Evolutionary conservation across 30 jellyfish, hydroid and myxozoan genomes (phyloP), one percentile per base, ranked within the genome.

Genomic region (Aurelia sp.): DNA sequence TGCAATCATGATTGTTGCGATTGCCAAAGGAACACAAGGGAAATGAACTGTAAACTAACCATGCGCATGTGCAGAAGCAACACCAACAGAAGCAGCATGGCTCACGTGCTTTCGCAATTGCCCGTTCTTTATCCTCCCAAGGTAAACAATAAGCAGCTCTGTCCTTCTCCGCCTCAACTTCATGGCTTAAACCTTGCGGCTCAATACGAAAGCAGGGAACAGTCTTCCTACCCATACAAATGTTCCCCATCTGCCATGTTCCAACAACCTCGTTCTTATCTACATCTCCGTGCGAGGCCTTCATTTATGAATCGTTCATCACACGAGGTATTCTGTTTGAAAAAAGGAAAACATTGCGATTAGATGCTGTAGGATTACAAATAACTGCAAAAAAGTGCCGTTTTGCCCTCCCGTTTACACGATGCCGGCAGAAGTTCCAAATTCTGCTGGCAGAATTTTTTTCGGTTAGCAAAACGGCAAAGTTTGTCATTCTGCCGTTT

Each of bases 1-100:
- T n/a, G n/a, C n/a, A n/a, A n/a, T n/a, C n/a, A n/a, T n/a, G n/a
- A n/a, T n/a, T n/a, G n/a, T n/a, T n/a, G n/a, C n/a, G n/a, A n/a
- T n/a, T n/a, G n/a, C n/a, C n/a, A n/a, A n/a, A n/a, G n/a, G n/a
- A n/a, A n/a, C n/a, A n/a, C n/a, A n/a, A n/a, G n/a, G n/a, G n/a
- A 10, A 44, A 7, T 44, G 0, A 44, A 44, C 15, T 44, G 3
- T 11, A 21, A 37, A 63, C 93, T 20, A 22, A 84, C 93, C 79
- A 58, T 13, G 74, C 48, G 72, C 82, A 84, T 13, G 93, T 71
- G 87, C 93, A 84, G 30, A 84, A 75, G 66, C 85, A 84, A 52
- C 93, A 84, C 93, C 93, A 84, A 53, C 93, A 84, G 69, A 84
- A 84, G 81, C 93, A 84, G 41, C 93, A 51, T 8, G 93, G 86